Evolutionary conservation across 2,888 invertebrate genomes (phyloP).

Genomic region (Ochropacha duplaris): DNA sequence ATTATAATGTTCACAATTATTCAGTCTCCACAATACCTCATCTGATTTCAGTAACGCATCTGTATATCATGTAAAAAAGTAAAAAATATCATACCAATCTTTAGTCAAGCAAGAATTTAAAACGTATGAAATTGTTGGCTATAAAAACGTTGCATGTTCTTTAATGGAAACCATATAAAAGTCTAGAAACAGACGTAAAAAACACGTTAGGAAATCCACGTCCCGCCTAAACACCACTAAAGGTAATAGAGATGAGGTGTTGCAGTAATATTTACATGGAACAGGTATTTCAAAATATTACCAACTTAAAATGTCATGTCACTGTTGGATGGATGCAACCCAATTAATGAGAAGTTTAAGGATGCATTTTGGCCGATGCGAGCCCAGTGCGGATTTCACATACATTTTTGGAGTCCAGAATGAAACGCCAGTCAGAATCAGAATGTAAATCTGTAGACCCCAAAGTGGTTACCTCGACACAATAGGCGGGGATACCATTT

Average conservation of each 20-base stretch:
- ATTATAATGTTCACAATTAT: too few species aligned
- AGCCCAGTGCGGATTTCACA: too few species aligned
- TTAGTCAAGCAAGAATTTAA: not conserved
- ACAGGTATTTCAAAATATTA: not conserved
- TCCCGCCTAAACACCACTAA: not conserved
- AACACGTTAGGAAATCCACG: not conserved
- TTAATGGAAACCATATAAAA: conserved; percentile 1
- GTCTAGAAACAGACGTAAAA: conserved; percentile 2
- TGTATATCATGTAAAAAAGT: not conserved
- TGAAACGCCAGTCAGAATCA: too few species aligned
- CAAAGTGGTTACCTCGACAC: too few species aligned
- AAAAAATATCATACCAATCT: not conserved
- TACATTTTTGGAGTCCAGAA: too few species aligned
- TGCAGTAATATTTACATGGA: not conserved
- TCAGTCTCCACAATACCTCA: not conserved
- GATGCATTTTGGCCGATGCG: too few species aligned
- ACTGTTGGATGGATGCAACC: too few species aligned
- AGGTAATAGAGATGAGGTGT: not conserved
- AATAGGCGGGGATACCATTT: too few species aligned
- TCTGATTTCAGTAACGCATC: too few species aligned
- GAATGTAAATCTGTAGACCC: too few species aligned
- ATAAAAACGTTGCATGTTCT: not conserved
- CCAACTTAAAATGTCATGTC: not conserved
- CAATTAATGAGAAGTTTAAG: too few species aligned
- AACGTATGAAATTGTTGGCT: not conserved